These are phyloP conservation scores for Arrhopalites spinosus DNA, from an alignment of 2,888 invertebrate genomes.

Conservation along the genomic window DNA sequence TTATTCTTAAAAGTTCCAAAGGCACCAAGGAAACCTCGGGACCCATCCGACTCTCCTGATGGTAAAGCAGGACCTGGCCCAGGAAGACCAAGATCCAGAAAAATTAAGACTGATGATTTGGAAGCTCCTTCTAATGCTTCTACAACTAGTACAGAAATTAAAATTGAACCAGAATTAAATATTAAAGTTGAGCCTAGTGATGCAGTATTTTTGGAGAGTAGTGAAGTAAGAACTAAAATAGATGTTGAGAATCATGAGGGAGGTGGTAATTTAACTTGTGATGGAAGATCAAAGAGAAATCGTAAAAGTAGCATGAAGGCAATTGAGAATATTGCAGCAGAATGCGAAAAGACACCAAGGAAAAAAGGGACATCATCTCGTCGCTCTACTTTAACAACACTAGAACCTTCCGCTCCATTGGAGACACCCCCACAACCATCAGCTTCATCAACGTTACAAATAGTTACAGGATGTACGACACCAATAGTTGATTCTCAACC, in stretches of 20 bases:
- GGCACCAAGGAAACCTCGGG: constrained; percentile 24
- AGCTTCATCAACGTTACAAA: no score
- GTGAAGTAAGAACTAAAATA: not conserved
- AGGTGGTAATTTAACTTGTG: not conserved
- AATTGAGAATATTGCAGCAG: constrained; percentile 27
- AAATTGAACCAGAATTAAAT: no score
- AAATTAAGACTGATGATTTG: not conserved
- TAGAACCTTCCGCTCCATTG: not conserved
- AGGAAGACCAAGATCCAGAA: constrained; percentile 27
- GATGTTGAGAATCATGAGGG: not conserved
- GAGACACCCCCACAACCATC: not conserved
- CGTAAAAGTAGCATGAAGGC: constrained; percentile 34
- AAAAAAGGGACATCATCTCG: not conserved
- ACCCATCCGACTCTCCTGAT: not conserved
- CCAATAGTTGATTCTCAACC: not conserved
- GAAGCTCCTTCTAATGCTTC: no score
- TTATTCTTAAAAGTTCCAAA: constrained; percentile 46
- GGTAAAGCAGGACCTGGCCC: constrained; percentile 18
- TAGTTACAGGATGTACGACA: no score
- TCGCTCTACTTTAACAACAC: not conserved
- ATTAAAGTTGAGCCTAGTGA: not conserved
- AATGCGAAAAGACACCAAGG: constrained; percentile 3
- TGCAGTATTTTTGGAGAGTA: not conserved
- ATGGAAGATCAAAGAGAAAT: constrained; percentile 19
- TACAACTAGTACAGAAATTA: not conserved